Evolutionary conservation across 2,888 invertebrate species (phyloP).

Genomic region (Deroplatys truncata): DNA sequence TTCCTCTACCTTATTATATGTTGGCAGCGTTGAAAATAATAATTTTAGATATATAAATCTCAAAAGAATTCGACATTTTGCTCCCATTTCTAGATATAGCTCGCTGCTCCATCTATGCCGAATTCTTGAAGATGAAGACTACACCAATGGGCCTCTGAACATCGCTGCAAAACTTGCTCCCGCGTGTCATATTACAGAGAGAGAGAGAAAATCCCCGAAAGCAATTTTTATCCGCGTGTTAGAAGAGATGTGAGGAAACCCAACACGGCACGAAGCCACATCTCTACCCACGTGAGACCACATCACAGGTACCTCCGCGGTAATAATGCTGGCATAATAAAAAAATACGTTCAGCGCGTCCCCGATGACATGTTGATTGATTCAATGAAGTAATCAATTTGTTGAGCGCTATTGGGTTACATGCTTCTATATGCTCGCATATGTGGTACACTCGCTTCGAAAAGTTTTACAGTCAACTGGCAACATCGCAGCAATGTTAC

Average conservation of each 20-base stretch:
- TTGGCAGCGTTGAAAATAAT: too few relatives aligned
- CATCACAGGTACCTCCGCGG: not conserved
- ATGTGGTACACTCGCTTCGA: not conserved
- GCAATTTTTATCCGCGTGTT: not conserved
- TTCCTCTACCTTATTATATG: too few relatives aligned
- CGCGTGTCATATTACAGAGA: not conserved
- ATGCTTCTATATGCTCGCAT: not conserved
- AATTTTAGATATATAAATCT: too few relatives aligned
- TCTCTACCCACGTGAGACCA: not conserved
- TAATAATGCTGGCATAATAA: not conserved
- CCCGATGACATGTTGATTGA: conserved; percentile 1
- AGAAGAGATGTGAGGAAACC: not conserved
- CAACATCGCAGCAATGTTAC: not conserved
- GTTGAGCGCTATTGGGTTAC: not conserved
- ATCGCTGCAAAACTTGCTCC: not conserved
- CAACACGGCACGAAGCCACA: not conserved
- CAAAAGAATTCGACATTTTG: too few relatives aligned
- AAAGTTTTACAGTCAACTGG: not conserved
- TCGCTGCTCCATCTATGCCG: too few relatives aligned
- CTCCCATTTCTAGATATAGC: too few relatives aligned
- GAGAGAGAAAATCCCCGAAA: not conserved
- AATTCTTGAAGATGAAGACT: too few relatives aligned
- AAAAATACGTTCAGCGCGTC: not conserved
- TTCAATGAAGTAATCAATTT: conserved; percentile 10
- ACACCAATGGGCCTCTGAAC: not conserved